Base-by-base conservation (phyloP, 2,797 vertebrate genomes). In the Danio aesculapii region DNA sequence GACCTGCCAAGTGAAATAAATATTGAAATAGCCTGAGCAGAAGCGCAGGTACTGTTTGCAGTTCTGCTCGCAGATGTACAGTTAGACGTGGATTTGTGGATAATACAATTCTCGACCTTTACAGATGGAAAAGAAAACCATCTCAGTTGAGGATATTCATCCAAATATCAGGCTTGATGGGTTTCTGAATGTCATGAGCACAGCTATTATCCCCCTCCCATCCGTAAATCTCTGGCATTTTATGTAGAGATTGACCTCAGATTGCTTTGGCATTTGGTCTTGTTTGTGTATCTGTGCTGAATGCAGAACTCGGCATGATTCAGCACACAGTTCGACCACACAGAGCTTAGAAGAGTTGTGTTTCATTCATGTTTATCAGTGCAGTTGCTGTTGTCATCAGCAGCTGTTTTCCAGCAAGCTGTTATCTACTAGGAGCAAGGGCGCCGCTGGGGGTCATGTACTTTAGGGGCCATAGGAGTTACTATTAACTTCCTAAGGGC, bases 231-330 rank as follows among this genome's bases (percentile, higher is more conserved):
- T 12, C 55, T 6, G 78, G 69, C 58, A 69, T 68, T 75, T 74
- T 17, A 44, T 46, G 16, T 30, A 19, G 30, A 70, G 44, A 66
- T 59, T 78, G 52, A n/a, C 75, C 75, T 62, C 16, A 47, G 64
- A 63, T 49, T 64, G 57, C 30, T 5, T 6, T 79, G 82, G 68
- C 58, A 74, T 83, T 83, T 83, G 8, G 2, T 52, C 13, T 69
- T 30, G 30, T 19, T 8, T 46, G 41, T 58, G n/a, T 58, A 6
- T 58, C 43, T 57, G 11, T 72, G 53, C 39, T 19, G 16, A 72
- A 72, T 57, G n/a, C 16, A 39, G 43, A 72, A 57, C 53, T 44
- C 4, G 44, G 14, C 70, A 21, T 58, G 9, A 9, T 46, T 72
- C 41, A 46, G 69, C 50, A 5, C 19, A 50, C 30, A 19, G n/a